Evolutionary conservation across 1,140 invertebrate genomes (phyloP).

Genomic region (Nephila pilipes): DNA sequence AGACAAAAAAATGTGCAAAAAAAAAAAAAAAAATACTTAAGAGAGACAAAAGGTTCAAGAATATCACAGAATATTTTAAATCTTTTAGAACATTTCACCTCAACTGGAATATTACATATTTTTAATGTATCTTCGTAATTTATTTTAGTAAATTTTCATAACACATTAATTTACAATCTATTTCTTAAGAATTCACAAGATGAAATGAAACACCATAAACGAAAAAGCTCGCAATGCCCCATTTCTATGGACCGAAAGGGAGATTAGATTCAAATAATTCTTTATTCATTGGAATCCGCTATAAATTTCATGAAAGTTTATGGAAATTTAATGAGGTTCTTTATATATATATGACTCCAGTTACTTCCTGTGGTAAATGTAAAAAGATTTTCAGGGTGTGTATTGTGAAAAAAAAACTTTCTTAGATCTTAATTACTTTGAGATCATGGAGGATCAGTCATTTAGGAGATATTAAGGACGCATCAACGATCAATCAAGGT

Average conservation of each 20-base stretch:
- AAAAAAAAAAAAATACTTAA: too few relatives aligned
- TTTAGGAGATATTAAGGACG: slow-evolving; percentile 36
- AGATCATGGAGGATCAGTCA: background rate
- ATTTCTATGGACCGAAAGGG: background rate
- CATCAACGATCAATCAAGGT: background rate
- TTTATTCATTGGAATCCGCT: slow-evolving; percentile 13
- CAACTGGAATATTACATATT: too few relatives aligned
- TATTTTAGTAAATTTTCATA: too few relatives aligned
- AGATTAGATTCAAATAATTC: background rate
- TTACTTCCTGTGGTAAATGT: background rate
- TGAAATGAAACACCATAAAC: too few relatives aligned
- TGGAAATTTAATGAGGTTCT: slow-evolving; percentile 13
- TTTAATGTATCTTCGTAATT: too few relatives aligned
- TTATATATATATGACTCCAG: background rate
- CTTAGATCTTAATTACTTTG: slow-evolving; percentile 14
- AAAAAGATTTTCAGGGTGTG: background rate
- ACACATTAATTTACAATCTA: too few relatives aligned
- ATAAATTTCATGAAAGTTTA: slow-evolving; percentile 45
- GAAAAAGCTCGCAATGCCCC: too few relatives aligned
- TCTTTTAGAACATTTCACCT: too few relatives aligned
- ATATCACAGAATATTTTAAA: too few relatives aligned
- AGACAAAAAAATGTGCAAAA: too few relatives aligned
- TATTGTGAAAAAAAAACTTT: background rate
- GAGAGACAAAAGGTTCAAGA: too few relatives aligned
- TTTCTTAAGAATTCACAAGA: too few relatives aligned